phyloP scores from a whole-genome alignment of 2,113 vertebrate species.

The Asarcornis scutulata region DNA sequence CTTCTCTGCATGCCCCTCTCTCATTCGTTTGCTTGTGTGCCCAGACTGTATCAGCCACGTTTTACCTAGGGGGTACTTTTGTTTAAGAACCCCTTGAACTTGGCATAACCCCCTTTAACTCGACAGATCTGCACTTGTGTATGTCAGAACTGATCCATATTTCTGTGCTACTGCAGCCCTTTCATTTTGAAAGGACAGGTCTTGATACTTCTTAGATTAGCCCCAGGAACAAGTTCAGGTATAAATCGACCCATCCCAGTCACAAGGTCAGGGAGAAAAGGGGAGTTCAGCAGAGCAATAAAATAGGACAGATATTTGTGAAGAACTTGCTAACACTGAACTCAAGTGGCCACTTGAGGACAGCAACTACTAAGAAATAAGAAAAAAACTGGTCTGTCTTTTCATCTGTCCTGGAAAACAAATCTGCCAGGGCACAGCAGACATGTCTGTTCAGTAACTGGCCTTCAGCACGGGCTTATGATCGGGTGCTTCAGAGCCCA shows the following conservation, averaged over 20 bases:
- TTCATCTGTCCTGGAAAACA: not conserved
- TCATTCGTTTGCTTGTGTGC: too few species aligned
- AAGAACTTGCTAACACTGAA: not conserved
- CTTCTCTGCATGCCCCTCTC: not conserved
- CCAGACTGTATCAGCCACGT: not conserved
- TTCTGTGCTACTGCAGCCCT: not conserved
- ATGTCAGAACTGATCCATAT: not conserved
- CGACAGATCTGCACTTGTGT: not conserved
- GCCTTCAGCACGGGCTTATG: not conserved
- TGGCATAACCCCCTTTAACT: not conserved
- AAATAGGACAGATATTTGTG: not conserved
- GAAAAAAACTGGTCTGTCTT: not conserved
- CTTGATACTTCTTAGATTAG: not conserved
- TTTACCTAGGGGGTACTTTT: not conserved
- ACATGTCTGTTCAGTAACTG: not conserved
- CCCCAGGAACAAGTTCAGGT: not conserved
- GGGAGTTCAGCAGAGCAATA: not conserved
- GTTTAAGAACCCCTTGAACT: not conserved
- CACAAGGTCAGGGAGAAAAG: not conserved
- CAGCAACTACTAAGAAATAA: slow-evolving; percentile 30
- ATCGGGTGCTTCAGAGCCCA: not conserved
- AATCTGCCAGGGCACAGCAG: not conserved
- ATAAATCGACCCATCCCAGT: not conserved
- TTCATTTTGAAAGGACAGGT: not conserved
- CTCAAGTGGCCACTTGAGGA: slow-evolving; percentile 19